phyloP scores from a whole-genome alignment of 2,797 vertebrate genomes.

The Bradypus variegatus region DNA sequence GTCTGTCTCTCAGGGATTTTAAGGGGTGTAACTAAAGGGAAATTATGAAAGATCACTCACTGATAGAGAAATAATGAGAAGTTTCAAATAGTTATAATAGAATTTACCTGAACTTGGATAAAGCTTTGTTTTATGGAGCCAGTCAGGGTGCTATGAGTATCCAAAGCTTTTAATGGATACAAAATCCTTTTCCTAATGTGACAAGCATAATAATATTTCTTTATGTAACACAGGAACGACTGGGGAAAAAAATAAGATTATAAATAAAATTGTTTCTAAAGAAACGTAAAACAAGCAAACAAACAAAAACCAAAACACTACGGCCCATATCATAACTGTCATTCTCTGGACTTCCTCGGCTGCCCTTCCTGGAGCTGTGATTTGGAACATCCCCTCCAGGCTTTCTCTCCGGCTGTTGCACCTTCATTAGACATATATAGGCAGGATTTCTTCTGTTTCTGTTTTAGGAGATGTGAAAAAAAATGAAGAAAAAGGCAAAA shows the following conservation, averaged over 20 bases:
- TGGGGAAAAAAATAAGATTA: neutral
- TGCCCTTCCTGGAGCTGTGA: neutral
- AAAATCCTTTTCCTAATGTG: slow-evolving; percentile 27
- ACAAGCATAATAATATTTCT: neutral
- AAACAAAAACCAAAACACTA: too few relatives aligned
- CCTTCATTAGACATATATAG: neutral
- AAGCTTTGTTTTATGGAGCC: neutral
- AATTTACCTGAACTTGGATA: neutral
- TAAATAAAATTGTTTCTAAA: slow-evolving; percentile 27
- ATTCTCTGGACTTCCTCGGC: neutral
- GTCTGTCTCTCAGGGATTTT: neutral
- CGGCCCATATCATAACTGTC: neutral
- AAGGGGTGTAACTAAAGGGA: neutral
- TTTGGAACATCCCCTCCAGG: neutral
- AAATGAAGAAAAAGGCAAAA: neutral
- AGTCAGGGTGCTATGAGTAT: neutral
- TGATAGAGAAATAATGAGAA: neutral
- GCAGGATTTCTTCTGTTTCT: neutral
- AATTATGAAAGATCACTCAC: slow-evolving; percentile 13
- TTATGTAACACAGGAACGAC: neutral
- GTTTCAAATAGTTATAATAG: neutral
- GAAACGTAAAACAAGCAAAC: neutral
- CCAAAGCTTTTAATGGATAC: neutral
- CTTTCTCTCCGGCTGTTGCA: neutral
- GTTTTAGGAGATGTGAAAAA: neutral